Percentiles rank a stretch among this genome's conserved stretches.
phyloP scores from a whole-genome alignment of 2,113 vertebrate genomes.

The Peromyscus polionotus region DNA sequence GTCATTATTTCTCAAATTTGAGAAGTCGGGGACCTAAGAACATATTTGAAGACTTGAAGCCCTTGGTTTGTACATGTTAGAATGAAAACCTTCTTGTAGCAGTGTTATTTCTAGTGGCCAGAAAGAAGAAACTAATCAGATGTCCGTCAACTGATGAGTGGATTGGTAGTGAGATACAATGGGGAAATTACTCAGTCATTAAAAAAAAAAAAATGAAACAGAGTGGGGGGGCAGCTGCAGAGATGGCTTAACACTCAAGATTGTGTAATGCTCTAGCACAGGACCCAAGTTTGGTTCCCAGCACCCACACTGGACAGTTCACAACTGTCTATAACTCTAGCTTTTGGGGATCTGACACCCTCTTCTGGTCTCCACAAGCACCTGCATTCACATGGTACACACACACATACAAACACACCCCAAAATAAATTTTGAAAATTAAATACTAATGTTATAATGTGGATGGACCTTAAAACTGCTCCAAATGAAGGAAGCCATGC shows the following conservation, averaged over 20 bases:
- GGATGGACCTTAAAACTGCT: background rate
- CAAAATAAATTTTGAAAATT: background rate
- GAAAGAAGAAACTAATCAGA: background rate
- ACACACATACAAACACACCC: background rate
- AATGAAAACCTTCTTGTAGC: conserved; percentile 15
- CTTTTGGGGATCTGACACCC: background rate
- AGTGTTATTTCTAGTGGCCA: background rate
- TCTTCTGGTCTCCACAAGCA: background rate
- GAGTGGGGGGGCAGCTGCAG: background rate
- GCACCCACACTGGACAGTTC: background rate
- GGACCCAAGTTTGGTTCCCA: background rate
- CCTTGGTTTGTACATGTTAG: conserved; percentile 21
- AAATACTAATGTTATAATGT: background rate
- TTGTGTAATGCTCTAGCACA: background rate
- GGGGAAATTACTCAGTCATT: background rate
- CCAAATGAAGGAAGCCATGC: conserved; percentile 21
- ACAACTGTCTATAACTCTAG: background rate
- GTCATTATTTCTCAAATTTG: conserved; percentile 28
- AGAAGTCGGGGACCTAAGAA: background rate
- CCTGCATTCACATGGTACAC: background rate
- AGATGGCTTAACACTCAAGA: background rate
- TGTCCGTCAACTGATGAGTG: background rate
- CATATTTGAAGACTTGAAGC: conserved; percentile 25
- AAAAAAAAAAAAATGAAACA: background rate
- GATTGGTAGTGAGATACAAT: background rate